Evolutionary conservation across 2,888 invertebrate species (phyloP), one percentile per base, ranked within the genome.

Genomic region (Andrena fulva): DNA sequence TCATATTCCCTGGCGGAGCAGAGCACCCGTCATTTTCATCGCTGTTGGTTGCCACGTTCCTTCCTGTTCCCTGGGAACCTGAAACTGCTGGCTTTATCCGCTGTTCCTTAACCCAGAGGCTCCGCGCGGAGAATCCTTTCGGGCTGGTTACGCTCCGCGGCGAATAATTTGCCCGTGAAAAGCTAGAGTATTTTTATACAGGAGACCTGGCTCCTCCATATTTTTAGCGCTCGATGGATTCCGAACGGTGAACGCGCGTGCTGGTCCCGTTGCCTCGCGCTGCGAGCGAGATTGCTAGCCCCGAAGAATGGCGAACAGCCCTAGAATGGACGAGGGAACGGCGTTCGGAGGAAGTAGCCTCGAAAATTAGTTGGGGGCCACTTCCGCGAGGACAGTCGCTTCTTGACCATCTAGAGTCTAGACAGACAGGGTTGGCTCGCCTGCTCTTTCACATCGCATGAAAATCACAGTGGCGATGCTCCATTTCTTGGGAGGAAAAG

Each of bases 171-270:
- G 16, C 33, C 6, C 60, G 16, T 56, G 7, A 6, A 12, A 35
- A 78, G 27, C 68, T 12, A 78, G 63, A 52, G 75, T 33, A 50
- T 75, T 78, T 79, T 79, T 79, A 63, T 79, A 56, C 76, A 20
- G n/a, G 42, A 24, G 31, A 33, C 59, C 7, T 16, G 33, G n/a
- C 48, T 31, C 24, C 59, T 31, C 48, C 64, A 71, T 66, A 64
- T 20, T 31, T 35, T 64, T 69, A 42, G 42, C 42, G 42, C 42
- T 16, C 42, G 42, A 42, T 42, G 42, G 42, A 42, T 29, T 27
- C 6, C n/a, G 52, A 63, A 54, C 63, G 63, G 29, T 31, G 35
- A 62, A 62, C 60, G 60, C 60, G 60, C 60, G 62, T 62, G 29
- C 42, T 12, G 31, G 42, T n/a, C 27, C 27, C 52, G 60, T 33